Conservation (phyloP, 2,113 vertebrate species). For the Triplophysa rosa region DNA sequence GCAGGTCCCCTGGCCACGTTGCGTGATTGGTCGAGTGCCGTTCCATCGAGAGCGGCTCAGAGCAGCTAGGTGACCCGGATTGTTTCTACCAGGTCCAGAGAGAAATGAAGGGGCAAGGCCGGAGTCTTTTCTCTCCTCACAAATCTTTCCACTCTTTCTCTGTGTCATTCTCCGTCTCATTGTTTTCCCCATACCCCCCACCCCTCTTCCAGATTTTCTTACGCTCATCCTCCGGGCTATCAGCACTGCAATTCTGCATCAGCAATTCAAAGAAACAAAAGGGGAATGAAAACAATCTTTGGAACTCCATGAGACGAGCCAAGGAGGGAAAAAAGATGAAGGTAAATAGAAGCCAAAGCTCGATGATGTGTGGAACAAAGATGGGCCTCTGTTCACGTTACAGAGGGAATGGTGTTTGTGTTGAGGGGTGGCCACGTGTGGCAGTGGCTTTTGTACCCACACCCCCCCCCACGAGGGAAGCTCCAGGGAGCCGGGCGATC, state of each 20-base stretch:
- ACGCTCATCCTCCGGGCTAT: conserved; percentile 56
- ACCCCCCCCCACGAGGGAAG: conserved; percentile 63
- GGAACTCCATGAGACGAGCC: conserved; percentile 44
- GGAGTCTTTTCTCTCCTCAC: conserved; percentile 37
- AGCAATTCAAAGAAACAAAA: conserved; percentile 55
- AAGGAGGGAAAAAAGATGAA: conserved; percentile 50
- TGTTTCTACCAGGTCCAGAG: conserved; percentile 49
- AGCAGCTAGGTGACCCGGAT: conserved; percentile 58
- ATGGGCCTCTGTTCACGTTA: conserved; percentile 37
- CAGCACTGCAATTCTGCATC: conserved; percentile 61
- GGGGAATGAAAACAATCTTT: conserved; percentile 54
- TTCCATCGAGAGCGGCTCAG: conserved; percentile 50
- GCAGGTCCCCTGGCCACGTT: conserved; percentile 49
- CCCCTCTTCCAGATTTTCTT: conserved; percentile 43
- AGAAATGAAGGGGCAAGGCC: conserved; percentile 58
- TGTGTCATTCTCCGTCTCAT: conserved; percentile 26
- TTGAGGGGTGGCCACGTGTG: conserved; percentile 64
- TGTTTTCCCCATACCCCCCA: background rate
- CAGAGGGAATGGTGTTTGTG: conserved; percentile 63
- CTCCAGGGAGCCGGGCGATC: conserved; percentile 65
- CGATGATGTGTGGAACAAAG: conserved; percentile 46
- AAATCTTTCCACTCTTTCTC: conserved; percentile 43
- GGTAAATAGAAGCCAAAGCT: conserved; percentile 49
- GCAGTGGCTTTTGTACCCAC: conserved; percentile 66
- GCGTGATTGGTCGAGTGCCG: conserved; percentile 56